Evolutionary conservation across 2,113 vertebrate species (phyloP), one percentile per base, ranked within the genome.

Genomic region (Saguinus imperator): DNA sequence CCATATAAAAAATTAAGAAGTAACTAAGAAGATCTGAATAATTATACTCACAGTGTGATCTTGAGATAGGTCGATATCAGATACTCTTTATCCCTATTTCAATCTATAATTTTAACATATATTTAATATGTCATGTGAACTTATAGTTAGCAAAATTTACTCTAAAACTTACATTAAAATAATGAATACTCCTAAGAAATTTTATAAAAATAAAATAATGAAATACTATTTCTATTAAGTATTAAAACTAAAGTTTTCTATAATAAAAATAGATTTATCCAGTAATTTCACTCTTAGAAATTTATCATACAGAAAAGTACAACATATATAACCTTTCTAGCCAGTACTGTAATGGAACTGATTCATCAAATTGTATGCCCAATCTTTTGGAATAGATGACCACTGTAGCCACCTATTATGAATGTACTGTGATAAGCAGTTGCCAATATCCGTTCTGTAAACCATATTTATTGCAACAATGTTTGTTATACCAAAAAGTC

Each of bases 241-340:
- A 83, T 76, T 95, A 72, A 95, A 95, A 92, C 23, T 86, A 89
- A 95, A 94, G 20, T 94, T 89, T 95, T 43, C 66, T 89, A 21
- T 81, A 84, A 57, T 76, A 82, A 96, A 94, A 89, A 77, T 58
- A 86, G 83, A 82, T 92, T 96, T 92, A 68, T 32, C 9, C 13
- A 61, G 66, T 85, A 92, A 92, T 92, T 94, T 94, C 23, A 40
- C 6, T 18, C 55, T 86, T 81, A 45, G 50, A 82, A 97, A 86
- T 96, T 89, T 97, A 85, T 95, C 87, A 95, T 76, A 70, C 25
- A 70, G 72, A 92, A 92, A 95, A 95, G 58, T 80, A 82, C 0
- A 94, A 73, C 43, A 84, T 43, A 91, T 85, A 94, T 76, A 89
- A 81, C 21, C 40, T 91, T 50, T 85, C 55, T 7, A 82, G 43